Evolutionary conservation across 1,140 invertebrate species (phyloP), one percentile per base, ranked within the genome.

Genomic region (Musca domestica): DNA sequence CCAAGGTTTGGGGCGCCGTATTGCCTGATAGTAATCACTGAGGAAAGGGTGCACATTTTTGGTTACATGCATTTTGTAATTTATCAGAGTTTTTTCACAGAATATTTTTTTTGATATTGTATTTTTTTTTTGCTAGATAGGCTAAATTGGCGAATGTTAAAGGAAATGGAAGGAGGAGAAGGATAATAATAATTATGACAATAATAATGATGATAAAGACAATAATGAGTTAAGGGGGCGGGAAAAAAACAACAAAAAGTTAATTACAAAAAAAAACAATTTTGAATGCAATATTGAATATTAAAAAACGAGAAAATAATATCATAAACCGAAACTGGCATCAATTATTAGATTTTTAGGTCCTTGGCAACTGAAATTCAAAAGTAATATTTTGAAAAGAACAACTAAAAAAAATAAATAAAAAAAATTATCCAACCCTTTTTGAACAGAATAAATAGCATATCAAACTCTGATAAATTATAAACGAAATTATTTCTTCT

Each of bases 11-110:
- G 34, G 34, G 4, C 34, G 5, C 2, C 34, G 41, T 15, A 71
- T 72, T 72, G 76, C 75, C 72, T 81, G 78, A 81, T 77, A 80
- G 78, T 71, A 20, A 63, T 51, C 56, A 23, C 22, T 25, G 20
- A 15, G n/a, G 4, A 19, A 41, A 56, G 20, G 14, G 17, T 23
- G 65, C 17, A 66, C 9, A 49, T 17, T 51, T 51, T 51, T 19
- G 2, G 49, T 20, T 51, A 17, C 34, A 10, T 41, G 6, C 6
- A 41, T 41, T 41, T 41, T 41, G 34, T 41, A 41, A 41, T 51
- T 51, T 51, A 51, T 51, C 22, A 51, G 49, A 51, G 17, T 51
- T 51, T 19, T 47, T 51, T 51, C 17, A 19, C 15, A 19, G 3
- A 47, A 7, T 49, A 19, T 49, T 49, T 49, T 19, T n/a, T n/a